A percentile compares a stretch with the other conserved stretches of the same genome.
These are phyloP conservation scores for Lepus europaeus DNA, from an alignment of 2,113 vertebrate genomes.

Conservation along the genomic window DNA sequence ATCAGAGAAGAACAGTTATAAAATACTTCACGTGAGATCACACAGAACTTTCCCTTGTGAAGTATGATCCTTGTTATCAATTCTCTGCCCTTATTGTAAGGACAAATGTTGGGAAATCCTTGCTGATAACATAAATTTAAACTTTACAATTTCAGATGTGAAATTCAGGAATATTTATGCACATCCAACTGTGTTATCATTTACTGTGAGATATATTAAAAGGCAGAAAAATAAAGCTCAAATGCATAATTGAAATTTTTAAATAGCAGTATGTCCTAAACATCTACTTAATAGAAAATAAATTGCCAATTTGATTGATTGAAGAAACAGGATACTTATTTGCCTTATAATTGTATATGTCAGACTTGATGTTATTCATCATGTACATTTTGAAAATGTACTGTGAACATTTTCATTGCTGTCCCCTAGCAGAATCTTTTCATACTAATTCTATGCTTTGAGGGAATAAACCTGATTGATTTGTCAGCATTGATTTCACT, in stretches of 20 bases:
- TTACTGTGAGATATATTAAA: conserved; percentile 11
- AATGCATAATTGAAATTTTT: not conserved
- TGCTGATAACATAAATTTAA: not conserved
- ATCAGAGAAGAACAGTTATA: not conserved
- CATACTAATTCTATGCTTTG: not conserved
- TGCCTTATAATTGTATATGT: not conserved
- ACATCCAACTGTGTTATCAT: conserved; percentile 3
- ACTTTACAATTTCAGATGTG: conserved; percentile 7
- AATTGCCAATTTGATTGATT: not conserved
- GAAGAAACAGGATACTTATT: not conserved
- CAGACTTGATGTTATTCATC: not conserved
- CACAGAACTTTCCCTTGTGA: not conserved
- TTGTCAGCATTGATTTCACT: not conserved
- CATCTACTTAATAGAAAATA: conserved; percentile 42
- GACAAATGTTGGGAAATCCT: not conserved
- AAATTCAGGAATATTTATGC: conserved; percentile 16
- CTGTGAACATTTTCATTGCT: not conserved
- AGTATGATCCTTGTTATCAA: not conserved
- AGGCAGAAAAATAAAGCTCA: not conserved
- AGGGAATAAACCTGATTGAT: not conserved
- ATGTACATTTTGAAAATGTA: not conserved
- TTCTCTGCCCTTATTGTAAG: not conserved
- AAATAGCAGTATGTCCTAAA: not conserved
- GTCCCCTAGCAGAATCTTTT: not conserved
- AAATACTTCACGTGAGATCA: not conserved